phyloP scores from a whole-genome alignment of 2,888 invertebrate species.

The Andrena haemorrhoa region DNA sequence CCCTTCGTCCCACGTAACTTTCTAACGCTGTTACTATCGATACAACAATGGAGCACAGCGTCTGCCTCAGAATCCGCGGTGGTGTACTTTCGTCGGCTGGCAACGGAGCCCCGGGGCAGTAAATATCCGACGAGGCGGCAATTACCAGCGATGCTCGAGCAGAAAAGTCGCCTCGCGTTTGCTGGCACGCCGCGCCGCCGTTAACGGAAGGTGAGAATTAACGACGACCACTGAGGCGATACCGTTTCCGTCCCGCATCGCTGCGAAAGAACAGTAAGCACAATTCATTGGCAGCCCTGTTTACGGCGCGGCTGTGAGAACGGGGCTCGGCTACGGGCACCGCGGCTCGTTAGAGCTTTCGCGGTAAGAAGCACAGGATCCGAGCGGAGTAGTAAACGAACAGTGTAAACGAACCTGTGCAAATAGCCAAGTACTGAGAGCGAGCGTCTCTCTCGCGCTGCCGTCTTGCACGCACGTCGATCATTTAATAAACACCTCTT shows the following conservation, averaged over 20 bases:
- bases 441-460: too few relatives aligned
- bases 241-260: slow-evolving; percentile 73
- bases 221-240: slow-evolving; percentile 69
- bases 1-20: too few relatives aligned
- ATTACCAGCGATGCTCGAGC: slow-evolving; percentile 63
- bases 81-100: neutral
- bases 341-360: slow-evolving; percentile 38
- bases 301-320: slow-evolving; percentile 59
- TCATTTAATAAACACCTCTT: too few relatives aligned
- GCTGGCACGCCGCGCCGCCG: slow-evolving; percentile 51
- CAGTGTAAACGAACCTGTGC: neutral
- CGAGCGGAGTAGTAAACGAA: neutral
- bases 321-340: slow-evolving; percentile 17
- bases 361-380: slow-evolving; percentile 27
- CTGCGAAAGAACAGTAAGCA: slow-evolving; percentile 69
- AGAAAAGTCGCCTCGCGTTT: slow-evolving; percentile 59
- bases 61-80: neutral
- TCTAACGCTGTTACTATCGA: neutral
- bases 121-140: slow-evolving; percentile 47
- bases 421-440: neutral
- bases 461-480: too few relatives aligned
- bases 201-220: slow-evolving; percentile 72
- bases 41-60: neutral
- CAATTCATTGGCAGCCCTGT: slow-evolving; percentile 64
- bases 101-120: slow-evolving; percentile 3